Evolutionary conservation across 2,113 vertebrate species (phyloP).

Genomic region (Corynorhinus townsendii): DNA sequence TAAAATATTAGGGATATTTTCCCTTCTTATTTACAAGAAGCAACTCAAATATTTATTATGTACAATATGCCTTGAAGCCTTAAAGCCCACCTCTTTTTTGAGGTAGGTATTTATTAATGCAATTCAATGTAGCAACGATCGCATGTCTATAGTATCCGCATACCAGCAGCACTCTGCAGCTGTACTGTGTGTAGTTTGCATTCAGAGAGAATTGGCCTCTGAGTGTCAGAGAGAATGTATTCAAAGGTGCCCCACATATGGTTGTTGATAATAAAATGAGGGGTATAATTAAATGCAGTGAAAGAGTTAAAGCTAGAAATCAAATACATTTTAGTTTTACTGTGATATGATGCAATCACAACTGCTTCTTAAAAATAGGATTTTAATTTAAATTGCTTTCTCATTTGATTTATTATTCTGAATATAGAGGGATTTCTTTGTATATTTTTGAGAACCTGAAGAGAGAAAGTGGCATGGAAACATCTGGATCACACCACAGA

Average conservation of each 20-base stretch:
- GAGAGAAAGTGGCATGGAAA: conserved; percentile 17
- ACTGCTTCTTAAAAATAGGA: conserved; percentile 40
- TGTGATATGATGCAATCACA: background rate
- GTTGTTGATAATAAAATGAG: conserved; percentile 5
- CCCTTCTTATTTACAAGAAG: background rate
- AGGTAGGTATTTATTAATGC: conserved; percentile 3
- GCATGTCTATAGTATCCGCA: background rate
- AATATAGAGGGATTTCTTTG: conserved; percentile 18
- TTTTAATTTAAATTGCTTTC: conserved; percentile 54
- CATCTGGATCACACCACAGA: conserved; percentile 33
- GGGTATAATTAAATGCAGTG: conserved; percentile 21
- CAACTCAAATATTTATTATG: background rate
- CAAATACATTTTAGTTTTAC: conserved; percentile 29
- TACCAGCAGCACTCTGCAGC: background rate
- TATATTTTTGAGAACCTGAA: conserved; percentile 37
- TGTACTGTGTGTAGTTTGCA: background rate
- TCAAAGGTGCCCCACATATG: conserved; percentile 14
- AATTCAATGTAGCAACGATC: background rate
- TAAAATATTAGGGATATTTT: background rate
- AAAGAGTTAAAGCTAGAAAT: conserved; percentile 43
- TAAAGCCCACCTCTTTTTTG: background rate
- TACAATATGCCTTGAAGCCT: background rate
- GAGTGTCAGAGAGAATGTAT: conserved; percentile 15
- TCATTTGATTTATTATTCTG: conserved; percentile 48
- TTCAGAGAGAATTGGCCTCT: conserved; percentile 10